Base-by-base conservation (phyloP, 2,888 invertebrate genomes). In the Tuta absoluta region DNA sequence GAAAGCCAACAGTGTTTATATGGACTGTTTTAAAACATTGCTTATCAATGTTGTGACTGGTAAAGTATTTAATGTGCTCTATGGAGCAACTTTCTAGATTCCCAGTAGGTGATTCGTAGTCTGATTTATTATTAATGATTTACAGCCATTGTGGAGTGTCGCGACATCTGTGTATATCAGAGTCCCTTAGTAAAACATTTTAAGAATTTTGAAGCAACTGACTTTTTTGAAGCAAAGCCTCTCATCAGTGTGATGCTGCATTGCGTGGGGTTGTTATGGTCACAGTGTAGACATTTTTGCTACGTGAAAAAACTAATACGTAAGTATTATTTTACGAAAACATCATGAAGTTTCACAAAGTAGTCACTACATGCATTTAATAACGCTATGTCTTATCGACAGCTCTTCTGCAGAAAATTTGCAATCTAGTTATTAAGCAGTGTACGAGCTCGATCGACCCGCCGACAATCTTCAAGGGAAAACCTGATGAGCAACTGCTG, bases 251-350 rank as follows among this genome's bases (percentile, higher is more conserved):
- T 95, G 0, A 89, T 98, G 83, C 87, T 98, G 73, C 96, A 98
- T 72, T 94, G 94, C 60, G 92, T 98, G 5, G 96, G 96, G 24
- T 86, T 98, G 11, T 90, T 97, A 19, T 98, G 98, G 98, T 94
- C 95, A 0, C 95, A 95, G 79, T 98, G 97, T 0, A 93, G 94
- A 74, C 95, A 96, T 77, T 97, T 94, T 78, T 94, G 95, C 77
- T 92, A 89, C 5, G 92, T 93, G 2, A 93, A 93, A 56, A 92
- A 91, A 73, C 79, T 92, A 28, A 91, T 91, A 71, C 91, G 92
- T 92, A 73, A 80, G 90, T 45, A 58, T 41, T 38, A 41, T 41
- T 14, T 12, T 45, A 5, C 8, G 45, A n/a, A 17, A 17, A 45
- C 17, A 45, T 5, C n/a, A 45, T 4, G 17, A 45, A 45, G n/a